Percentiles rank a stretch among this genome's conserved stretches.
phyloP scores from a whole-genome alignment of 2,888 invertebrate genomes.

The Ligdia adustata region DNA sequence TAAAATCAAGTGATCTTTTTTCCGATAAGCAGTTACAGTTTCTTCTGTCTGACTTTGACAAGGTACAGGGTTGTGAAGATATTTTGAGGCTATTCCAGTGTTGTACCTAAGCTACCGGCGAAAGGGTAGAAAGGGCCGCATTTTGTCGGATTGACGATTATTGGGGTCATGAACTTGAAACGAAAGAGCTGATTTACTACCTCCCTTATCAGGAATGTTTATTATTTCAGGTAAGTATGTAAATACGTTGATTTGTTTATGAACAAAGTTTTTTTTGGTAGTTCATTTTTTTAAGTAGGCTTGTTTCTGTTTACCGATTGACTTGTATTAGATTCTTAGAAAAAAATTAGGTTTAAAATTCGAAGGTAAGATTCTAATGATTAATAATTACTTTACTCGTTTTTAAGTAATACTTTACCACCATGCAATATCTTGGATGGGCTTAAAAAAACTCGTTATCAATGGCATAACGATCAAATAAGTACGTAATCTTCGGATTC shows the following conservation, averaged over 20 bases:
- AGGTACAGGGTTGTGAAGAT: slow-evolving; percentile 9
- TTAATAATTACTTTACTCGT: too few relatives aligned
- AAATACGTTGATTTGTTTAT: not conserved
- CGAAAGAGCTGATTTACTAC: slow-evolving; percentile 50
- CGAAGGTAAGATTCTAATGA: too few relatives aligned
- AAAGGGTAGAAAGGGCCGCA: slow-evolving; percentile 66
- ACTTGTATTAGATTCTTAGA: too few relatives aligned
- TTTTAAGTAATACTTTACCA: too few relatives aligned
- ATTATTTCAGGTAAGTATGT: slow-evolving; percentile 38
- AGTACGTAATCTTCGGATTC: too few relatives aligned
- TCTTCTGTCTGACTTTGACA: slow-evolving; percentile 2
- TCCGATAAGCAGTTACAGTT: not conserved
- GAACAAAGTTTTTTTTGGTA: too few relatives aligned
- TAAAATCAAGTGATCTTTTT: not conserved
- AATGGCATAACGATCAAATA: too few relatives aligned
- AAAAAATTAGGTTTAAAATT: too few relatives aligned
- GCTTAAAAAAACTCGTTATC: too few relatives aligned
- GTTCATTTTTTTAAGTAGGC: too few relatives aligned
- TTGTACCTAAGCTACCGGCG: slow-evolving; percentile 30
- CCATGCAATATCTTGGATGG: too few relatives aligned
- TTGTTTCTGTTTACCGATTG: too few relatives aligned
- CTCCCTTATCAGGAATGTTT: slow-evolving; percentile 42
- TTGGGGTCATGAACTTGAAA: slow-evolving; percentile 55
- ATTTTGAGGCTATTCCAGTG: slow-evolving; percentile 10
- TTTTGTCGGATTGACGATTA: slow-evolving; percentile 60